Evolutionary conservation across 2,113 vertebrate species (phyloP), one percentile per base, ranked within the genome.

Genomic region (Sylvilagus bachmani): DNA sequence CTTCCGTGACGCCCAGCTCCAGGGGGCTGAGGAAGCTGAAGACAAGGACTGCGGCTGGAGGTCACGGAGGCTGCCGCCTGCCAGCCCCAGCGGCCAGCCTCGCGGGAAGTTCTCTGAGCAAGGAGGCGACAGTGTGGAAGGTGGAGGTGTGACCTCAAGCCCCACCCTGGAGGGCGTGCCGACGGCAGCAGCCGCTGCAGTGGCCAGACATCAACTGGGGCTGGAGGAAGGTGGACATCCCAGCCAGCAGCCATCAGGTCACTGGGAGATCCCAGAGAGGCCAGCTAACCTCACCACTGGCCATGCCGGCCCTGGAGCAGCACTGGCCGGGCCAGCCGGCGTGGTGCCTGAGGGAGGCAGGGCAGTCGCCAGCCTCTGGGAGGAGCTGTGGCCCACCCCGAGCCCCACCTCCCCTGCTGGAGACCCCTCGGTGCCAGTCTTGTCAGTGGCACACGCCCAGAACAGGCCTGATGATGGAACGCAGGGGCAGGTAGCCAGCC

Each of bases 1-100:
- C 0, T 82, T 98, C 36, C 95, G 96, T 89, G 98, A 98, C 38
- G 97, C 98, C 21, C 98, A 98, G 96, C 95, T 98, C 83, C 98
- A 98, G 0, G 98, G 98, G 12, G 96, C 98, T 33, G 92, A 98
- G 36, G 98, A 98, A 0, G 97, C 98, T 73, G 97, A 98, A 92
- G 95, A 55, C 62, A 97, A 98, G 0, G 97, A 98, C 5, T 95
- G 98, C 61, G 79, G 64, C 96, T 97, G 0, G 96, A 96, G 6
- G 97, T 97, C 77, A 58, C 98, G 0, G 71, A 36, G 70, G 14
- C 96, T 83, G 33, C 96, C 96, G 1, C 67, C 97, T 69, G 58
- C 85, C 11, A 31, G 29, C 22, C 67, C 97, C 83, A 93, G 77
- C 11, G 88, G 92, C 82, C 96, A 96, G 44, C 80, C 64, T 36